phyloP scores from a whole-genome alignment of 2,113 vertebrate species.

The Corythornis vintsioides region DNA sequence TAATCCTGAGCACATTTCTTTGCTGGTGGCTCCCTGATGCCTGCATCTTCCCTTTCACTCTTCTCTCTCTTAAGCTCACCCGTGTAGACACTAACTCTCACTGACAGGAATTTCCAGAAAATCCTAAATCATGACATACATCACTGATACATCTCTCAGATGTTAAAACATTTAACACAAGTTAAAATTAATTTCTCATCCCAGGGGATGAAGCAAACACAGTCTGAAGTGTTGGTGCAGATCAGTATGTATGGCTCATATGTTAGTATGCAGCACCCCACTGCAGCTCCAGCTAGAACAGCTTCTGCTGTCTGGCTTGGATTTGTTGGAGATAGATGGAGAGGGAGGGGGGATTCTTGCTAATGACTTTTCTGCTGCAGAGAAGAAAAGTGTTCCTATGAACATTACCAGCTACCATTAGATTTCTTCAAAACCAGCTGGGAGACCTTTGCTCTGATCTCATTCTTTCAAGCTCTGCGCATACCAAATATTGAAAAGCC shows the following conservation, averaged over 20 bases:
- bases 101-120: constrained; percentile 13
- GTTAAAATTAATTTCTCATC: constrained; percentile 33
- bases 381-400: constrained; percentile 47
- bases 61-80: not conserved
- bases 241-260: not conserved
- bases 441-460: constrained; percentile 63
- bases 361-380: constrained; percentile 26
- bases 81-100: not conserved
- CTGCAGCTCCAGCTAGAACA: constrained; percentile 6
- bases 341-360: constrained; percentile 15
- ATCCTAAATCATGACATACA: not conserved
- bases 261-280: constrained; percentile 23
- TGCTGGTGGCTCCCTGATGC: not conserved
- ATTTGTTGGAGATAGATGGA: constrained; percentile 48
- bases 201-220: constrained; percentile 10
- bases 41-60: not conserved
- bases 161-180: constrained; percentile 19
- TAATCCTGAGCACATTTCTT: not conserved
- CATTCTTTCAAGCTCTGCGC: constrained; percentile 68
- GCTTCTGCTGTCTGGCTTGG: constrained; percentile 56
- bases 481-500: constrained; percentile 66
- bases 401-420: constrained; percentile 34
- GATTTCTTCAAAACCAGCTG: constrained; percentile 58
- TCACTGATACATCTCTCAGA: not conserved
- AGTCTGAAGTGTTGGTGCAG: not conserved